Evolutionary conservation across 2,888 invertebrate genomes (phyloP).

Genomic region (Eilema depressum): DNA sequence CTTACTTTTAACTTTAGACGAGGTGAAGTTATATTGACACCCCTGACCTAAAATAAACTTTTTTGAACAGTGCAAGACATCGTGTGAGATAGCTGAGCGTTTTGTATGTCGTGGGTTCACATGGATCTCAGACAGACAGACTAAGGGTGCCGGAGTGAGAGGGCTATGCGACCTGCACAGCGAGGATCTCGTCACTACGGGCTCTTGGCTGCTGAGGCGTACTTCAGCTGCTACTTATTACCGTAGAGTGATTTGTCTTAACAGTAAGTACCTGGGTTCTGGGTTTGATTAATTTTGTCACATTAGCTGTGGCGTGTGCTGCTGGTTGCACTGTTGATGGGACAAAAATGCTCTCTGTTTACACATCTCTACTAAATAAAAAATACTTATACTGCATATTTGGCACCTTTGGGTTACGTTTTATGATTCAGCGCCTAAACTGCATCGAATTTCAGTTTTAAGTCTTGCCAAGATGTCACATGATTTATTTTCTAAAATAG

Average conservation of each 20-base stretch:
- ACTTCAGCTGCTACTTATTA: slow-evolving; percentile 90
- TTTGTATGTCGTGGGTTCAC: slow-evolving; percentile 93
- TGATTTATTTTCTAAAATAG: too few relatives aligned
- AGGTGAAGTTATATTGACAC: background rate
- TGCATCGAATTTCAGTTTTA: too few relatives aligned
- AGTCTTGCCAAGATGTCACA: too few relatives aligned
- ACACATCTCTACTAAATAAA: too few relatives aligned
- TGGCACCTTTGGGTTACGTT: too few relatives aligned
- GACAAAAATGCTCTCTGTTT: background rate
- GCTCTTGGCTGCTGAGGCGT: slow-evolving; percentile 89
- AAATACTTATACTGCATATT: too few relatives aligned
- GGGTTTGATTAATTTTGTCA: background rate
- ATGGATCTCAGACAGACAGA: slow-evolving; percentile 61
- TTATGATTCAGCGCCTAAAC: too few relatives aligned
- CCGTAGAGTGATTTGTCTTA: slow-evolving; percentile 93
- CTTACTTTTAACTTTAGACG: background rate
- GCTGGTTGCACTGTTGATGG: too few relatives aligned
- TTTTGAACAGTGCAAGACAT: slow-evolving; percentile 81
- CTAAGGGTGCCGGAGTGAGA: slow-evolving; percentile 49
- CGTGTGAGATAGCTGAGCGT: slow-evolving; percentile 88
- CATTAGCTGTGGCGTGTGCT: too few relatives aligned
- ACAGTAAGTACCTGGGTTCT: slow-evolving; percentile 87
- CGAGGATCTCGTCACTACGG: slow-evolving; percentile 93
- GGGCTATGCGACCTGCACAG: slow-evolving; percentile 91
- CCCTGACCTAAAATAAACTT: background rate